phyloP scores from a whole-genome alignment of 2,888 invertebrate species.

The Polyploca ridens region DNA sequence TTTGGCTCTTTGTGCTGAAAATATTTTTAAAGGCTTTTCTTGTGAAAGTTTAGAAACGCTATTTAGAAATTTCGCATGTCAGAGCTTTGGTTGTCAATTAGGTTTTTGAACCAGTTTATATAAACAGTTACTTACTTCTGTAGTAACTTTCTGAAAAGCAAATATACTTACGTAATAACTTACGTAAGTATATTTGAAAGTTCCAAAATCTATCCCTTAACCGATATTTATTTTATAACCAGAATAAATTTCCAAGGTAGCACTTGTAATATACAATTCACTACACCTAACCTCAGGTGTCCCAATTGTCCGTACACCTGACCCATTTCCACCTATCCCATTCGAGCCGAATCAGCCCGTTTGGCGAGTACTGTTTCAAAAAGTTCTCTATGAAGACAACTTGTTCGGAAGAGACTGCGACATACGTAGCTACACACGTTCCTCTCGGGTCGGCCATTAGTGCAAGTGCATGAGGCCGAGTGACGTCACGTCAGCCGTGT shows the following conservation, averaged over 20 bases:
- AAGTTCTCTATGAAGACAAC: conserved; percentile 1
- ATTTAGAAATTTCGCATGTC: neutral
- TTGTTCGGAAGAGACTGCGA: conserved; percentile 8
- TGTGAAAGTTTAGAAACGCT: neutral
- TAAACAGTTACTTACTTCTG: neutral
- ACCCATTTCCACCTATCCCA: neutral
- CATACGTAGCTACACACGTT: conserved; percentile 7
- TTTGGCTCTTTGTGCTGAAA: conserved; percentile 31
- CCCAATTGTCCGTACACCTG: neutral
- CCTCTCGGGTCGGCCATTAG: conserved; percentile 53
- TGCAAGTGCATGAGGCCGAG: conserved; percentile 47
- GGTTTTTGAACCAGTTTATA: neutral
- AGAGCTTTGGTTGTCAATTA: neutral
- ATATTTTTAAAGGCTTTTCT: conserved; percentile 19
- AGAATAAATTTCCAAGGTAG: neutral
- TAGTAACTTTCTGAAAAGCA: no score
- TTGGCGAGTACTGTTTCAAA: conserved; percentile 1
- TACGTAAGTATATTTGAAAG: no score
- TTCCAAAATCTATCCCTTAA: neutral
- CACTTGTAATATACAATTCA: neutral
- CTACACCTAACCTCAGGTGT: neutral
- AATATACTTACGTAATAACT: no score
- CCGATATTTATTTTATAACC: neutral
- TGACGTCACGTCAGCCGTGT: conserved; percentile 59
- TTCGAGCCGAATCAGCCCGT: neutral